Base-by-base conservation (phyloP, 2,113 vertebrate genomes). In the Jaculus jaculus region DNA sequence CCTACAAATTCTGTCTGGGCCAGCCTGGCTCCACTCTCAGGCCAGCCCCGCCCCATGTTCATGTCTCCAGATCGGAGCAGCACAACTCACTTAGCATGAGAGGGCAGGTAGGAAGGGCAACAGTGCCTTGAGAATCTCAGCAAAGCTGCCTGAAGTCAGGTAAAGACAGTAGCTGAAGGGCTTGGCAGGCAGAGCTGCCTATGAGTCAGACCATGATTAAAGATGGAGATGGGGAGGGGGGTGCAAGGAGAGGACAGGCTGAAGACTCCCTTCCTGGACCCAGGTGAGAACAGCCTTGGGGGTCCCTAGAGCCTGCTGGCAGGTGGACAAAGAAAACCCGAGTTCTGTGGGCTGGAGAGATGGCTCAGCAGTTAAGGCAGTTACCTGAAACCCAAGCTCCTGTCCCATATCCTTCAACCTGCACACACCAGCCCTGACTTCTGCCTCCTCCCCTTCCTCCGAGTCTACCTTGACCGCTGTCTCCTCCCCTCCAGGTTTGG, bases 401-500 rank as follows among this genome's bases (percentile, higher is more conserved):
- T 24, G 21, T 54, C 54, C 51, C 15, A 16, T 54, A 54, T 54
- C 54, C 54, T 54, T 54, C 51, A 54, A 12, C 54, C 54, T 16
- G 11, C 54, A 54, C 54, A 54, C 54, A 54, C 54, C 54, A 54
- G 54, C 54, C 61, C 61, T 63, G 61, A 63, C 61, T 15, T 3
- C 24, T 4, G 61, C 24, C 61, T 63, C 61, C 20, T 24, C 20
- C 24, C 61, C 61, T 63, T 39, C 79, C 18, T 10, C 3, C 3
- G 10, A 2, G 30, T 4, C 20, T 26, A 18, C 65, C 63, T 54
- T 60, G 63, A 58, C 63, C 23, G 73, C 79, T 97, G 69, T 95
- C 84, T 80, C 74, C 97, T 94, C 96, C 95, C 97, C 96, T 87
- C 16, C 98, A 99, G 99, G 99, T 98, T 98, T 99, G 99, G 99